Evolutionary conservation across 2,113 vertebrate genomes (phyloP).

Genomic region (Chaenogobius annularis): DNA sequence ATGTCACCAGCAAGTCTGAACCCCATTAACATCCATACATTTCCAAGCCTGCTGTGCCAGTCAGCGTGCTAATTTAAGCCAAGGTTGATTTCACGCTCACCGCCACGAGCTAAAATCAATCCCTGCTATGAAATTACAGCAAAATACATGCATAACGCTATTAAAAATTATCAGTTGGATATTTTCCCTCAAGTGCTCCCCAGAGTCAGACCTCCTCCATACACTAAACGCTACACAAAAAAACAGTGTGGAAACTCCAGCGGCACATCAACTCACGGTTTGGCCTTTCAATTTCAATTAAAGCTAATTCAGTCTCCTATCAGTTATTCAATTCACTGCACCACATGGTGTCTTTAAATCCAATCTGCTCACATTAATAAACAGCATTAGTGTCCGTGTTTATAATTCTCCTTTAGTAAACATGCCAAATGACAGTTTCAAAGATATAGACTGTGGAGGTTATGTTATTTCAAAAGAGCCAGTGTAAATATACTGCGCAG

Average conservation of each 20-base stretch:
- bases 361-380: constrained; percentile 29
- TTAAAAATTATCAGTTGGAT: constrained; percentile 8
- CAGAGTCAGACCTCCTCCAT: constrained; percentile 3
- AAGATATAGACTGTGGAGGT: constrained; percentile 15
- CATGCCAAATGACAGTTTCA: constrained; percentile 27
- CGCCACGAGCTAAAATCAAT: constrained; percentile 9
- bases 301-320: constrained; percentile 33
- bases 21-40: background rate
- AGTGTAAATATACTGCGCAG: background rate
- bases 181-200: constrained; percentile 9
- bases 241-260: constrained; percentile 35
- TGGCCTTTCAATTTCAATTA: constrained; percentile 24
- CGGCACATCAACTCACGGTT: constrained; percentile 16
- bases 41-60: constrained; percentile 7
- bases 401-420: constrained; percentile 11
- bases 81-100: constrained; percentile 17
- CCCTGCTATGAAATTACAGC: constrained; percentile 9
- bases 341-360: constrained; percentile 35
- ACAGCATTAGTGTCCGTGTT: constrained; percentile 28
- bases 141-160: constrained; percentile 7
- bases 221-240: constrained; percentile 26
- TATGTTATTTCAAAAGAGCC: constrained; percentile 7
- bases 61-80: constrained; percentile 7
- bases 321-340: constrained; percentile 33
- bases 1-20: constrained; percentile 54